Conservation (phyloP, 2,888 invertebrate species). For the Scelioninae gen. 2 region DNA sequence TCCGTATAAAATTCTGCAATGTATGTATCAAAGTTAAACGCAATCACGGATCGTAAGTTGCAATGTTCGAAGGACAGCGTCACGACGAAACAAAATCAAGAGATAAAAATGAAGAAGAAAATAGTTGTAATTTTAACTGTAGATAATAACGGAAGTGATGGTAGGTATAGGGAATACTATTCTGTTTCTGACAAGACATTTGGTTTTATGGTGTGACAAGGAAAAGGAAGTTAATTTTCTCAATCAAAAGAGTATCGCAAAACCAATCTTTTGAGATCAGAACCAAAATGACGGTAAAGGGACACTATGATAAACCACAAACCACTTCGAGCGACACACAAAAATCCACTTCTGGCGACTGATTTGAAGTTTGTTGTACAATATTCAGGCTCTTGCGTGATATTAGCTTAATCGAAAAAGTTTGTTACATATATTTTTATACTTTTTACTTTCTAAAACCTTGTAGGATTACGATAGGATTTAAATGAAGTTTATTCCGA, state of each 20-base stretch:
- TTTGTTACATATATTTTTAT: conserved; percentile 66
- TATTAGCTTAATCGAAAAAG: conserved; percentile 61
- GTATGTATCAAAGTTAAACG: conserved; percentile 29
- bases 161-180: conserved; percentile 3
- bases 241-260: background rate
- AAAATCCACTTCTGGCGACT: conserved; percentile 48
- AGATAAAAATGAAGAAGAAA: conserved; percentile 7
- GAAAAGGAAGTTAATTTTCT: background rate
- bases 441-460: conserved; percentile 66
- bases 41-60: conserved; percentile 63
- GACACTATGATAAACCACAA: conserved; percentile 4
- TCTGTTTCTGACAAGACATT: conserved; percentile 9
- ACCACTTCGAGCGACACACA: conserved; percentile 3
- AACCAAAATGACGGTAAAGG: background rate
- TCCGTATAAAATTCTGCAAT: conserved; percentile 26
- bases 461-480: conserved; percentile 50
- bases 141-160: conserved; percentile 42
- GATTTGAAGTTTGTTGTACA: conserved; percentile 54
- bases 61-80: conserved; percentile 33
- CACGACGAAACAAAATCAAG: conserved; percentile 17
- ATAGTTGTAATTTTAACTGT: conserved; percentile 39
- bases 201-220: background rate
- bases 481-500: conserved; percentile 43
- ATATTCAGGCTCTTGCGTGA: conserved; percentile 60
- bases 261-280: background rate